Evolutionary conservation across 2,113 vertebrate genomes (phyloP), one percentile per base, ranked within the genome.

Genomic region (Podarcis muralis): DNA sequence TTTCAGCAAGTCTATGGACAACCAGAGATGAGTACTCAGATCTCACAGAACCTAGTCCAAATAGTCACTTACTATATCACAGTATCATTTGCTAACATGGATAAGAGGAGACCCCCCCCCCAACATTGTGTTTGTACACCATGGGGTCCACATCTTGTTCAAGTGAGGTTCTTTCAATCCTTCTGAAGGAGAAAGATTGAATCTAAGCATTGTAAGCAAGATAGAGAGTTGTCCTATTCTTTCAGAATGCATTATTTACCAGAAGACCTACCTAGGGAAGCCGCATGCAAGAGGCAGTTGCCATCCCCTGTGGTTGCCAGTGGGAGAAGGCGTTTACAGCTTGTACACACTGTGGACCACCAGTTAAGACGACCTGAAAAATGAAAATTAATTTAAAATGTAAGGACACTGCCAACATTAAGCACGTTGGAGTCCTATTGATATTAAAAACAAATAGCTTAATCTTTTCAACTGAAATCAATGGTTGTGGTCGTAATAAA

Each of bases 261-360:
- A n/a, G 1, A 80, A 74, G 5, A 65, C 97, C 98, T 95, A 99
- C 99, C 99, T 93, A 99, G 96, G 30, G 99, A 99, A 57, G 99
- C 99, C 12, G 99, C 99, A 3, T 99, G 99, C 89, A 99, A 96
- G 23, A 99, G 98, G 96, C 99, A 99, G 97, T 99, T 99, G 23
- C 99, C 99, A 22, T 99, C 99, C 15, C 99, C 99, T 0, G 99
- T 99, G 6, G 99, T 99, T 35, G 99, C 99, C 97, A 99, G 93
- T 75, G 99, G 99, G 90, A 99, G 98, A 77, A 99, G 98, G 89
- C 98, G 98, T 93, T 99, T 99, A 93, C 99, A 99, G 94, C 98
- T 99, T 0, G 97, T 98, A 94, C 99, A 99, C 94, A 98, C 97
- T 0, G 98, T 98, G 91, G 98, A 99, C 99, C 98, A 99, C 99